A percentile compares a stretch with the other conserved stretches of the same genome.
These are phyloP conservation scores for Sciurus vulgaris DNA, from an alignment of 2,797 vertebrate genomes.

Conservation along the genomic window DNA sequence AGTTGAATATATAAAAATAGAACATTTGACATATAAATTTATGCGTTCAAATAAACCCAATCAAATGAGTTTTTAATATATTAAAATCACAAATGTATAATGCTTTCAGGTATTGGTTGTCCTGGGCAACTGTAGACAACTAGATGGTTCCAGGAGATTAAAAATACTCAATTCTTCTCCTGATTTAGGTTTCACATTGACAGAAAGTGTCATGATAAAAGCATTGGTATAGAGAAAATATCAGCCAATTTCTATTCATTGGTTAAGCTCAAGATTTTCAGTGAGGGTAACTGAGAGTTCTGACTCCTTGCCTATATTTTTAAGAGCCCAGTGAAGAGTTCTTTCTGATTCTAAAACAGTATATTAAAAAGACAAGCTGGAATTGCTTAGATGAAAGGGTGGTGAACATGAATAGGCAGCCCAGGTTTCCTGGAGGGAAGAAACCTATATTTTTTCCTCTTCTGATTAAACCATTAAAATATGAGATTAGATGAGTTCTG, in stretches of 20 bases:
- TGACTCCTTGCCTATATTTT: not conserved
- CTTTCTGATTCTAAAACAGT: not conserved
- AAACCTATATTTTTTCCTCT: not conserved
- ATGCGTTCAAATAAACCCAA: conserved; percentile 23
- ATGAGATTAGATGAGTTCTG: not conserved
- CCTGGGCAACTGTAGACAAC: not conserved
- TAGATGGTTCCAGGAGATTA: not conserved
- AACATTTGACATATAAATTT: not conserved
- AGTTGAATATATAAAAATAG: conserved; percentile 16
- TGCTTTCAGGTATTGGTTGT: not conserved
- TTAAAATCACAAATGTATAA: not conserved
- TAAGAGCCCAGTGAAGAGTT: not conserved
- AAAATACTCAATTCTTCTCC: not conserved
- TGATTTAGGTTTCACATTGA: not conserved
- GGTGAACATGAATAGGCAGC: not conserved
- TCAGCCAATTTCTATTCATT: not conserved
- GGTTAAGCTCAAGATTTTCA: conserved; percentile 33
- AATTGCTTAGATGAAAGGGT: not conserved
- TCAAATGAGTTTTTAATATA: conserved; percentile 51
- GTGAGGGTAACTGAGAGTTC: not conserved
- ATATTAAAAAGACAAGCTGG: not conserved
- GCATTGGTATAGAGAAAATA: not conserved
- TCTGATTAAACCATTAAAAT: not conserved
- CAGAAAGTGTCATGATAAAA: not conserved
- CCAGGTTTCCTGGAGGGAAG: not conserved